Conservation (phyloP, 1,140 invertebrate genomes). For the Diorhabda elongata region DNA sequence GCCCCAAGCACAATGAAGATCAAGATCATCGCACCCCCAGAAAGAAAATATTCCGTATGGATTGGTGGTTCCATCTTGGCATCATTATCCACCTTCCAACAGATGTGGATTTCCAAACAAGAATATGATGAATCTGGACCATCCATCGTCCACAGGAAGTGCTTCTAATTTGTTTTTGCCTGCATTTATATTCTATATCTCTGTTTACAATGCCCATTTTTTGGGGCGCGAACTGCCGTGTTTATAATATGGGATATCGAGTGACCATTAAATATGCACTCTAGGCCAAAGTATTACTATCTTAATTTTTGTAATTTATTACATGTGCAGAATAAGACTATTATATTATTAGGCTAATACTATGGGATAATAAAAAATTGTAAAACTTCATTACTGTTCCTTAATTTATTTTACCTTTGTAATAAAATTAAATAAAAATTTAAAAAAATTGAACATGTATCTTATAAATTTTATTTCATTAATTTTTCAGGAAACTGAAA, state of each 20-base stretch:
- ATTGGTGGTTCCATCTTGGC: conserved; percentile 84
- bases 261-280: conserved; percentile 40
- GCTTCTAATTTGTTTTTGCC: conserved; percentile 69
- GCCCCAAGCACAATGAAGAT: conserved; percentile 83
- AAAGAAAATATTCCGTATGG: conserved; percentile 91
- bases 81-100: conserved; percentile 77
- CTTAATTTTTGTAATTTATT: conserved; percentile 44
- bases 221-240: conserved; percentile 39
- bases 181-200: conserved; percentile 34
- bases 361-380: conserved; percentile 40
- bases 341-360: conserved; percentile 42
- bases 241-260: conserved; percentile 23
- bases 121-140: conserved; percentile 92
- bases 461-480: too few species aligned
- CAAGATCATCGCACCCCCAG: conserved; percentile 91
- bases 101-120: conserved; percentile 89
- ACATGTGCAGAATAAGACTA: conserved; percentile 43
- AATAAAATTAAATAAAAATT: conserved; percentile 18
- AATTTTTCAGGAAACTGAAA: too few species aligned
- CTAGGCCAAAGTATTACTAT: conserved; percentile 46
- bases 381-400: conserved; percentile 29
- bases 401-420: conserved; percentile 32
- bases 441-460: too few species aligned
- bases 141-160: conserved; percentile 89
- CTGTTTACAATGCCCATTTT: conserved; percentile 25